These are phyloP conservation scores for Chloroceryle inda DNA, from an alignment of 2,797 vertebrate genomes.

Conservation along the genomic window DNA sequence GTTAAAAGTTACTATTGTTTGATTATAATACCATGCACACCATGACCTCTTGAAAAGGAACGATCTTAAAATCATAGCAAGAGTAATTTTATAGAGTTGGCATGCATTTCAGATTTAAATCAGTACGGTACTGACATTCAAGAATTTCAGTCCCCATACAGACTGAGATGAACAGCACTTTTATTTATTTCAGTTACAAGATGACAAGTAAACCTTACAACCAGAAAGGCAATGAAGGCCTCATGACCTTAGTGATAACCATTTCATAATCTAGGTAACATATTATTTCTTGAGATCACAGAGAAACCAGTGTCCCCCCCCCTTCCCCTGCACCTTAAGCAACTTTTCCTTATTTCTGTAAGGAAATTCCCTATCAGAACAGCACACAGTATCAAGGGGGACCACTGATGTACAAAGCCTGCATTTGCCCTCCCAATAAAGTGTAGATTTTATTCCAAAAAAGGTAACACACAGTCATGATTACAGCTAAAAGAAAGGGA, in stretches of 20 bases:
- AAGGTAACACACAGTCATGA: slow-evolving; percentile 37
- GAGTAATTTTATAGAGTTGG: background rate
- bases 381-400: slow-evolving; percentile 52
- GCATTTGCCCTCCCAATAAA: background rate
- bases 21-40: background rate
- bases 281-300: slow-evolving; percentile 80
- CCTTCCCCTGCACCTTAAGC: slow-evolving; percentile 66
- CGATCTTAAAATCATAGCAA: background rate
- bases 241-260: slow-evolving; percentile 79
- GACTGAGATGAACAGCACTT: slow-evolving; percentile 84
- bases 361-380: slow-evolving; percentile 57
- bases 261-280: slow-evolving; percentile 78
- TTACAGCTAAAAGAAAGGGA: slow-evolving; percentile 1
- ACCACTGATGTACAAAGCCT: slow-evolving; percentile 36
- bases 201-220: slow-evolving; percentile 86
- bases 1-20: background rate
- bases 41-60: background rate
- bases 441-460: slow-evolving; percentile 51
- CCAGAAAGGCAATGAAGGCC: slow-evolving; percentile 83
- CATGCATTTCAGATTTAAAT: slow-evolving; percentile 26
- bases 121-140: slow-evolving; percentile 67
- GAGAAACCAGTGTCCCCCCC: slow-evolving; percentile 52
- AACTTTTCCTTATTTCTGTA: slow-evolving; percentile 74
- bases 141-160: slow-evolving; percentile 84
- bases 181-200: slow-evolving; percentile 84